A percentile compares a stretch with the other conserved stretches of the same genome.
Conservation (phyloP, 2,797 vertebrate species). For the Schizopygopsis malacanthus region DNA sequence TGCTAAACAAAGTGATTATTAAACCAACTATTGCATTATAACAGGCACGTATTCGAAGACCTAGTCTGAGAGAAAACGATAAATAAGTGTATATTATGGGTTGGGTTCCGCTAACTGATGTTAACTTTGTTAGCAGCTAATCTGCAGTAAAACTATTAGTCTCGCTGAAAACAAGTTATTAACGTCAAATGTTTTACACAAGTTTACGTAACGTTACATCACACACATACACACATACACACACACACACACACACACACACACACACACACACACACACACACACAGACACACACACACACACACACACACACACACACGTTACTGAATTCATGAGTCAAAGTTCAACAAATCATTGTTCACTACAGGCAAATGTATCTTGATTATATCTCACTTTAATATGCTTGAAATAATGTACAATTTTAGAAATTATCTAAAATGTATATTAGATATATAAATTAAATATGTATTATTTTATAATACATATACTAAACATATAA, state of each 20-base stretch:
- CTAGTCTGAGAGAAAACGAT: background rate
- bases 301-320: no score
- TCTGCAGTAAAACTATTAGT: background rate
- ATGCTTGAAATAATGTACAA: no score
- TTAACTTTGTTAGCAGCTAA: background rate
- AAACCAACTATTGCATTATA: background rate
- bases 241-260: no score
- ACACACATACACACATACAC: no score
- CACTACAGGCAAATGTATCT: no score
- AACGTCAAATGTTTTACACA: background rate
- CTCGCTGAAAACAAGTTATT: background rate
- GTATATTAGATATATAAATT: no score
- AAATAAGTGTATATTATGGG: background rate
- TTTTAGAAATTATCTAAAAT: no score
- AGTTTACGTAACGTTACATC: background rate
- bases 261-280: no score
- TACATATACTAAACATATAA: no score
- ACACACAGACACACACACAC: background rate
- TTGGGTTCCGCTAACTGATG: background rate
- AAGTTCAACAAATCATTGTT: background rate
- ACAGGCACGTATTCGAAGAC: background rate
- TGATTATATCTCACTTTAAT: no score
- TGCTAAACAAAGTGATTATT: background rate
- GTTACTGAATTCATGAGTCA: background rate
- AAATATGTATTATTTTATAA: no score